A percentile compares a stretch with the other conserved stretches of the same genome.
Conservation (phyloP, 2,888 invertebrate species). For the Meiosimyza platycephala region DNA sequence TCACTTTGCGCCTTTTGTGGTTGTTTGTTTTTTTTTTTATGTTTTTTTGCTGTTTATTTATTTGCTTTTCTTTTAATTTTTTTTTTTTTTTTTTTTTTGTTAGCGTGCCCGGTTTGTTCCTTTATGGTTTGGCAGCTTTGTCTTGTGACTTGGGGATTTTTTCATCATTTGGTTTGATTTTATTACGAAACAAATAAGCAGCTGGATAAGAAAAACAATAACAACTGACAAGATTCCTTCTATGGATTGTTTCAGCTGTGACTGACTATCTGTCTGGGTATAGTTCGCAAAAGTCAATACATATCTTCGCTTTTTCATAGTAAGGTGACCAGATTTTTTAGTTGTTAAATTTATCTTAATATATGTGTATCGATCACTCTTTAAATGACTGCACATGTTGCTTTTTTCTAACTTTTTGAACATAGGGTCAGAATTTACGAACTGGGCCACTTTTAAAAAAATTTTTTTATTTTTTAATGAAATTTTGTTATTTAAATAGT, state of each 20-base stretch:
- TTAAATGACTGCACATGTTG: too few relatives aligned
- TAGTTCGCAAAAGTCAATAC: too few relatives aligned
- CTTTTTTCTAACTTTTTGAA: too few relatives aligned
- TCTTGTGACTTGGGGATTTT: conserved; percentile 10
- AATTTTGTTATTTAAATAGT: too few relatives aligned
- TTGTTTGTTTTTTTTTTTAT: conserved; percentile 11
- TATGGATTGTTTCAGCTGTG: conserved; percentile 45
- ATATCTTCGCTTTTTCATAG: too few relatives aligned
- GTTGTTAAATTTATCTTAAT: too few relatives aligned
- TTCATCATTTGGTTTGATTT: conserved; percentile 37
- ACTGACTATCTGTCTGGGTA: too few relatives aligned
- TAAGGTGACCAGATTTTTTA: too few relatives aligned
- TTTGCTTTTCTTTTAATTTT: neutral
- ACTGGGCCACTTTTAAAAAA: too few relatives aligned
- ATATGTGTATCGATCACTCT: too few relatives aligned
- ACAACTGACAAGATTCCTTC: conserved; percentile 36
- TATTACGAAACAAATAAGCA: conserved; percentile 35
- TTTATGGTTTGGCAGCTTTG: neutral
- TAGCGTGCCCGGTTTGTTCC: neutral
- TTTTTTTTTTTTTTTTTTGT: conserved; percentile 11
- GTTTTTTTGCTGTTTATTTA: conserved; percentile 1
- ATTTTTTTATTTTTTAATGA: too few relatives aligned
- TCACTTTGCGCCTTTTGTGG: conserved; percentile 23
- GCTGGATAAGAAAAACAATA: conserved; percentile 26
- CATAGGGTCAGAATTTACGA: too few relatives aligned